These are phyloP conservation scores for Anabacerthia variegaticeps DNA, from an alignment of 2,797 vertebrate genomes.

Conservation along the genomic window DNA sequence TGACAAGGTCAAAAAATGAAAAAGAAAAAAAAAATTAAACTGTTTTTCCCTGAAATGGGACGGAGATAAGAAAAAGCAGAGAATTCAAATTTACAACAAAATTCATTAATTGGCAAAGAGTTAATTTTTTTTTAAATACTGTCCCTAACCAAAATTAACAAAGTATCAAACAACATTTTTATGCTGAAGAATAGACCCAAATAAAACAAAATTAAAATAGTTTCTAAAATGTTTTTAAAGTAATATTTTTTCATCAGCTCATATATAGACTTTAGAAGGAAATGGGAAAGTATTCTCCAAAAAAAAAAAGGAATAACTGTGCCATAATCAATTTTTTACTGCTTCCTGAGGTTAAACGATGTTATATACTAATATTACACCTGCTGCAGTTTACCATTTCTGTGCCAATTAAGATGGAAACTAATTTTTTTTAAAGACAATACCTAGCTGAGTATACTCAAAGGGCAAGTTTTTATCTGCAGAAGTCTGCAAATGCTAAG, in stretches of 20 bases:
- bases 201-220: not conserved
- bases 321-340: not conserved
- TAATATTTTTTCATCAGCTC: not conserved
- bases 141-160: not conserved
- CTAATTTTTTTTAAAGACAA: not conserved
- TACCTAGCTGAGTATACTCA: not conserved
- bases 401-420: not conserved
- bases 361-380: not conserved
- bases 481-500: not conserved
- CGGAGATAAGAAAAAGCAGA: not conserved
- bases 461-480: not conserved
- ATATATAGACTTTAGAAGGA: not conserved
- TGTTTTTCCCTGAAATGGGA: not conserved
- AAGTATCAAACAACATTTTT: not conserved
- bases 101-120: not conserved
- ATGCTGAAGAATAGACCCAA: not conserved
- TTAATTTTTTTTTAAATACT: not conserved
- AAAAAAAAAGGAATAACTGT: not conserved
- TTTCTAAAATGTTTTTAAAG: not conserved
- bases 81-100: not conserved
- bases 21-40: rapidly evolving
- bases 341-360: not conserved
- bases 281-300: not conserved
- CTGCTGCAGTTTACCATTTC: not conserved
- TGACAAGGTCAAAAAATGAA: rapidly evolving